Percentiles rank a stretch among this genome's conserved stretches.
Conservation (phyloP, 2,888 invertebrate species). For the Agrotis segetum region DNA sequence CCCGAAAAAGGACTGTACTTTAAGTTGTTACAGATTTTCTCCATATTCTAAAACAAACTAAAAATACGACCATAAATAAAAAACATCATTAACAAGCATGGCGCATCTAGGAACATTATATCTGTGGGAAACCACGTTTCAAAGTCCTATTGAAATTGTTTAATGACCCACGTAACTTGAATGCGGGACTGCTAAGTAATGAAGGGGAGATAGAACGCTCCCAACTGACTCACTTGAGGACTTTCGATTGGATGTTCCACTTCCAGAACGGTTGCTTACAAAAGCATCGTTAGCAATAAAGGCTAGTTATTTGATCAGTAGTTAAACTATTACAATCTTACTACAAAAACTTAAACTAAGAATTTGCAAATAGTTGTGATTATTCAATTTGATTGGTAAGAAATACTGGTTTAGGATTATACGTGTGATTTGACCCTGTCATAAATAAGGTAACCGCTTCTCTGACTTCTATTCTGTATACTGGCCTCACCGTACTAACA, state of each 20-base stretch:
- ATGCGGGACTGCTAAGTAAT: slow-evolving; percentile 69
- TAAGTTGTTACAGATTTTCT: too few relatives aligned
- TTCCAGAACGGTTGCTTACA: slow-evolving; percentile 37
- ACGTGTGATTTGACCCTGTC: neutral
- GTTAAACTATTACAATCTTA: too few relatives aligned
- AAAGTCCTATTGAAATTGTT: slow-evolving; percentile 73
- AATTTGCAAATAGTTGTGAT: neutral
- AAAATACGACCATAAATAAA: slow-evolving; percentile 21
- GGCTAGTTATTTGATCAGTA: too few relatives aligned
- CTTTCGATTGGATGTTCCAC: slow-evolving; percentile 59
- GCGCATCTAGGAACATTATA: slow-evolving; percentile 52
- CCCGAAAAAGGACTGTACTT: too few relatives aligned
- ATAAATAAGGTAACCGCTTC: neutral
- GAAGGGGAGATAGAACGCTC: slow-evolving; percentile 63
- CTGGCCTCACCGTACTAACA: neutral
- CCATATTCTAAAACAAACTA: neutral
- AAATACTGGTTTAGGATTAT: slow-evolving; percentile 5
- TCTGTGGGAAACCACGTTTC: slow-evolving; percentile 62
- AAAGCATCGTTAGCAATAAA: slow-evolving; percentile 30
- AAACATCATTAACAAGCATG: slow-evolving; percentile 2
- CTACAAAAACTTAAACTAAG: too few relatives aligned
- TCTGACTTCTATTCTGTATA: neutral
- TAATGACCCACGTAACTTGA: slow-evolving; percentile 75
- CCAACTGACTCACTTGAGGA: slow-evolving; percentile 56
- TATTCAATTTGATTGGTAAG: slow-evolving; percentile 9